A percentile compares a stretch with the other conserved stretches of the same genome.
Evolutionary conservation across 2,888 invertebrate genomes (phyloP).

Genomic region (Nasonia oneida): DNA sequence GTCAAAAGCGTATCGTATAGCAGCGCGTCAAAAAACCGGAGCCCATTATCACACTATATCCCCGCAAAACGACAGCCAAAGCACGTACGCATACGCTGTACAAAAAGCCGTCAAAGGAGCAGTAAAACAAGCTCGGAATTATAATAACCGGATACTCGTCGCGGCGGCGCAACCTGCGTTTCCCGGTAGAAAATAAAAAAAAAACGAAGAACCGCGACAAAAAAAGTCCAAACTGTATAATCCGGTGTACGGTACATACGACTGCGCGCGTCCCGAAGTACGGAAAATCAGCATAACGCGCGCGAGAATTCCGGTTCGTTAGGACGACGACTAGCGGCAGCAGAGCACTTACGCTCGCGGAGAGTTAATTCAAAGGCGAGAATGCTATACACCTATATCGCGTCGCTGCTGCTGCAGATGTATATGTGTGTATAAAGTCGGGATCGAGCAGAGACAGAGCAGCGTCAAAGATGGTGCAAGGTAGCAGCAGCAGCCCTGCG

Average conservation of each 20-base stretch:
- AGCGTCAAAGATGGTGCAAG: slow-evolving; percentile 27
- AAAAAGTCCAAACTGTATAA: not conserved
- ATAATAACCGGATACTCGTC: slow-evolving; percentile 23
- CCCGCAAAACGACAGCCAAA: not conserved
- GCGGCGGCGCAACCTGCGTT: not conserved
- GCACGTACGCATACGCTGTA: not conserved
- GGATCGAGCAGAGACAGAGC: not conserved
- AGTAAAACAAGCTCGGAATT: slow-evolving; percentile 7
- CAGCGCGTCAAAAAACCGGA: too few relatives aligned
- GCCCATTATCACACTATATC: too few relatives aligned
- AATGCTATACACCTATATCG: not conserved
- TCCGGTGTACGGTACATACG: not conserved
- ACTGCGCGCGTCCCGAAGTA: not conserved
- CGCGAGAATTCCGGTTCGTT: slow-evolving; percentile 45
- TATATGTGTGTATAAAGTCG: not conserved
- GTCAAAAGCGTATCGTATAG: too few relatives aligned
- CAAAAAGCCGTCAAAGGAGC: slow-evolving; percentile 10
- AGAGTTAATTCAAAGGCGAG: slow-evolving; percentile 39
- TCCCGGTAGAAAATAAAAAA: not conserved
- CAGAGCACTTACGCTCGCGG: not conserved
- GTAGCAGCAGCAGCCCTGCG: not conserved
- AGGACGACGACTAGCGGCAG: slow-evolving; percentile 11
- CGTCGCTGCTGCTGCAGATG: not conserved
- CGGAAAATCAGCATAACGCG: slow-evolving; percentile 16
- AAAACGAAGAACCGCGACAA: not conserved